phyloP scores from a whole-genome alignment of 2,888 invertebrate species.

The Auanema sp. region DNA sequence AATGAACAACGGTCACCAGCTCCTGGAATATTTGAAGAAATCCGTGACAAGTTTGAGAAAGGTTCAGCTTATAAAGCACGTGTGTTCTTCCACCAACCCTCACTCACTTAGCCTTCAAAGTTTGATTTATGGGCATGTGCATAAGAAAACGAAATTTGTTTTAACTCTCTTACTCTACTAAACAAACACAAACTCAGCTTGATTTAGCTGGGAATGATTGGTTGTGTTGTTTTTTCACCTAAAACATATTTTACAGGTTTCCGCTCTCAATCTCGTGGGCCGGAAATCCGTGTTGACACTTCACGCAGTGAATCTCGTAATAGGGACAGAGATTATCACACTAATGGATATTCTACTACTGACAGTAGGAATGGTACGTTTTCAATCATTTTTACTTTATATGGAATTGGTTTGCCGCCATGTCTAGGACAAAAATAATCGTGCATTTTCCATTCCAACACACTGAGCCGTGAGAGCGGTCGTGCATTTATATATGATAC shows the following conservation, averaged over 20 bases:
- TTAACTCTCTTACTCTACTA: slow-evolving; percentile 3
- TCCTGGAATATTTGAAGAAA: slow-evolving; percentile 39
- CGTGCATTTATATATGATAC: not conserved
- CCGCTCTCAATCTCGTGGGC: slow-evolving; percentile 23
- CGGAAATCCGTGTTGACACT: slow-evolving; percentile 16
- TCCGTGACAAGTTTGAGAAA: slow-evolving; percentile 50
- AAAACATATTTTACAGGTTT: slow-evolving; percentile 10
- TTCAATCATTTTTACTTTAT: no score
- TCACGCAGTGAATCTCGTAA: slow-evolving; percentile 19
- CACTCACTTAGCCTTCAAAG: not conserved
- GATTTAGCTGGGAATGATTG: not conserved
- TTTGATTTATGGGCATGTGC: not conserved
- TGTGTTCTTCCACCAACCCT: not conserved
- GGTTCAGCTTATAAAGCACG: slow-evolving; percentile 21
- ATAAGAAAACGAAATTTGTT: not conserved
- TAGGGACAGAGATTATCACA: slow-evolving; percentile 12
- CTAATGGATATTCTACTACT: slow-evolving; percentile 15
- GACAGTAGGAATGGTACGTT: slow-evolving; percentile 32
- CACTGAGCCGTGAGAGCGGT: not conserved
- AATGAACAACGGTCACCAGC: slow-evolving; percentile 43
- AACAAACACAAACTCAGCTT: slow-evolving; percentile 3
- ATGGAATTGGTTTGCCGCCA: no score
- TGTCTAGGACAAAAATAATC: no score
- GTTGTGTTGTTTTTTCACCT: slow-evolving; percentile 2
- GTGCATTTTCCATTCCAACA: not conserved